Base-by-base conservation (phyloP, 2,888 invertebrate genomes). In the Caenorhabditis imperialis region DNA sequence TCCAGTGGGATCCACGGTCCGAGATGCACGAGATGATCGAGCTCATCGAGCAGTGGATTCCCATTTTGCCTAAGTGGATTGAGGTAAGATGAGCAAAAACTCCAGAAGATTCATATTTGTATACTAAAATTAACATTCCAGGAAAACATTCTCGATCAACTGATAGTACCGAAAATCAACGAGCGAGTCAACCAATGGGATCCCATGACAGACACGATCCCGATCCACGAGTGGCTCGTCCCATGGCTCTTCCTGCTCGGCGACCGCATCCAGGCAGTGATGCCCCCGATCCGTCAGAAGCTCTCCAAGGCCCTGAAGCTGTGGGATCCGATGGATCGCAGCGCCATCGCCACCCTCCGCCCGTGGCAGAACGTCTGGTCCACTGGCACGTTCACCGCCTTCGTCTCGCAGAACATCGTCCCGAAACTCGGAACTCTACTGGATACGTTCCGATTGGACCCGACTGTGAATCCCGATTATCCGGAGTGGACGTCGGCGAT, bases 161-260 rank as follows among this genome's bases (percentile, higher is more conserved):
- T 85, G 8, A 73, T 86, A 14, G 65, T 85, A 25, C 86, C 86
- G 4, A 73, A 81, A 33, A 85, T 86, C 14, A 60, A 63, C 1
- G 75, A 75, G 14, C 62, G 77, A 25, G 85, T 86, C 0, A 78
- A 82, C 12, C 30, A 72, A 7, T 86, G 99, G 99, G 94, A 99
- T 90, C 99, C 99, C 0, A 91, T 96, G 5, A 93, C 93, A 0
- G 98, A 99, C 88, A 94, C 94, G 0, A 92, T 95, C 78, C 98
- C 98, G 14, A 93, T 99, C 79, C 97, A 99, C 89, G 92, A 93
- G 4, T 99, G 99, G 99, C 92, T 97, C 73, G 93, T 96, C 89
- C 98, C 98, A 0, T 99, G 99, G 99, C 92, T 96, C 71, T 93
- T 93, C 0, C 89, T 94, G 7, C 92, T 96, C 88, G 93, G 94